A percentile compares a stretch with the other conserved stretches of the same genome.
phyloP scores from a whole-genome alignment of 2,113 vertebrate species.

The Isurus oxyrinchus region DNA sequence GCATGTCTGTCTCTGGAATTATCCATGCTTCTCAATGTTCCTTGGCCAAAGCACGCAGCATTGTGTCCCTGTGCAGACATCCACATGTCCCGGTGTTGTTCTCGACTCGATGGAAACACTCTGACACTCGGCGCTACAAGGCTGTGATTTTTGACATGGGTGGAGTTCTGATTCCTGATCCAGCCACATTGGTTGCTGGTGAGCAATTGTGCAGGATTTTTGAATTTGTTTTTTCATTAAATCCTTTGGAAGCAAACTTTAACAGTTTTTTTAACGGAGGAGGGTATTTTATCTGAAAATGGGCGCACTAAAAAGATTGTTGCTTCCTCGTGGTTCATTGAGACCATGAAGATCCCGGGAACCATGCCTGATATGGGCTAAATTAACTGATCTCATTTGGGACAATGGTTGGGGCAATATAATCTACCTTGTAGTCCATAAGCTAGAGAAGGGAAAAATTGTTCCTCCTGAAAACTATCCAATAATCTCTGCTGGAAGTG shows the following conservation, averaged over 20 bases:
- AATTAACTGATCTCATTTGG: not conserved
- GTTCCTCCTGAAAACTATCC: not conserved
- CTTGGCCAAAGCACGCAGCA: not conserved
- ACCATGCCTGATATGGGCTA: not conserved
- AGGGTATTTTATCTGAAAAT: not conserved
- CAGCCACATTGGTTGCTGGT: constrained; percentile 54
- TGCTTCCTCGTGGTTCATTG: not conserved
- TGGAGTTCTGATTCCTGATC: constrained; percentile 58
- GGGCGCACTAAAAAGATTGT: not conserved
- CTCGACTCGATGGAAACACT: not conserved
- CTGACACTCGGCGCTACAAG: constrained; percentile 42
- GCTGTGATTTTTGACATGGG: constrained; percentile 65
- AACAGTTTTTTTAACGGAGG: not conserved
- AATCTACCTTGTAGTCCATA: not conserved
- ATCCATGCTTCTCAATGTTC: constrained; percentile 31
- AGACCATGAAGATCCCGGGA: not conserved
- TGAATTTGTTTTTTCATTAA: not conserved
- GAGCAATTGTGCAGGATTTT: constrained; percentile 16
- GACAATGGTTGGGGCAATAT: not conserved
- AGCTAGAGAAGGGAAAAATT: not conserved
- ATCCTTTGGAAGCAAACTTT: not conserved
- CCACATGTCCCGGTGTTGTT: not conserved
- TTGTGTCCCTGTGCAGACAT: not conserved
- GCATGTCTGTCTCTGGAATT: constrained; percentile 44
- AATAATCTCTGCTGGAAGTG: not conserved